Evolutionary conservation across 1,140 invertebrate genomes (phyloP).

Genomic region (Trichogramma pretiosum): DNA sequence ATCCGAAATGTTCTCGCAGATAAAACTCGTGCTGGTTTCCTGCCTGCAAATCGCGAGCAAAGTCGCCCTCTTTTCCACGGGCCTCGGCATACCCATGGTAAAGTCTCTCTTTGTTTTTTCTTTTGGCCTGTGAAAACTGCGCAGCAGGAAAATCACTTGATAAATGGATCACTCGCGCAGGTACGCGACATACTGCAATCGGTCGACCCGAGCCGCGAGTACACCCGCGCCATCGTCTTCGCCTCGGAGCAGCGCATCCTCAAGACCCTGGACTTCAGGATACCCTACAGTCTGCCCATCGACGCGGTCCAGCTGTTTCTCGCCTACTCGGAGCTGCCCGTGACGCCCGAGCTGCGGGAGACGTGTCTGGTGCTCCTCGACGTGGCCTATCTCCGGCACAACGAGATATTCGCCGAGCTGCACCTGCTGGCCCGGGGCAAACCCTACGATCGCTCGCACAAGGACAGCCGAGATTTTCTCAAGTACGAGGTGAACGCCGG

Average conservation of each 20-base stretch:
- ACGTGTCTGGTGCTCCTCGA: constrained; percentile 6
- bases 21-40: constrained; percentile 24
- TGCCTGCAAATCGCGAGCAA: constrained; percentile 21
- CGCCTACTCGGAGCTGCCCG: neutral
- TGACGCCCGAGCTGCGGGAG: neutral
- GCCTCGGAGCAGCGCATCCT: constrained; percentile 1
- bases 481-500: constrained; percentile 21
- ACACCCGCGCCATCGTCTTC: constrained; percentile 1
- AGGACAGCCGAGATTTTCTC: constrained; percentile 13
- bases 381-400: constrained; percentile 22
- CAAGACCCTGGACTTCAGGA: neutral
- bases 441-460: neutral
- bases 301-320: constrained; percentile 10
- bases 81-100: constrained; percentile 8
- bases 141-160: too few relatives aligned
- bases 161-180: too few relatives aligned
- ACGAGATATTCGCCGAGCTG: constrained; percentile 22
- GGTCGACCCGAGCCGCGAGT: constrained; percentile 1
- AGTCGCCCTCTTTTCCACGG: constrained; percentile 9
- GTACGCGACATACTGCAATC: neutral
- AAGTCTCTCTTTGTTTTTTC: neutral
- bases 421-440: constrained; percentile 14
- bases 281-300: constrained; percentile 1
- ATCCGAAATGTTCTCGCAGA: constrained; percentile 18
- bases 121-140: too few relatives aligned